These are phyloP conservation scores for Hyles lineata DNA, from an alignment of 2,888 invertebrate species.

Conservation along the genomic window DNA sequence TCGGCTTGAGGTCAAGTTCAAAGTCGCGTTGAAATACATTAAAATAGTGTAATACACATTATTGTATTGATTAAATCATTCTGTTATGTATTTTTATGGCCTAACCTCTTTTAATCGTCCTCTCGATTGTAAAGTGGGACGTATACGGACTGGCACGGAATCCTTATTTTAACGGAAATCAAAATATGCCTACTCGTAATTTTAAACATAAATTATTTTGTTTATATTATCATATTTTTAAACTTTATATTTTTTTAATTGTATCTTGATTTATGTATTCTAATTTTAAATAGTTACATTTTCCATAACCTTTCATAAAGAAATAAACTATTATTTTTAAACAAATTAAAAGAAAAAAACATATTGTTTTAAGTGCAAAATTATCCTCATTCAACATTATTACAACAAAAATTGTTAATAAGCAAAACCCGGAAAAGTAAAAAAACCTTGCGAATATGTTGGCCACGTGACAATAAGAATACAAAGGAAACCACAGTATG, in stretches of 20 bases:
- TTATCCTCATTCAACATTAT: neutral
- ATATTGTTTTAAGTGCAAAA: neutral
- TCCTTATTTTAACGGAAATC: too few species aligned
- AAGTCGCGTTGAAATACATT: neutral
- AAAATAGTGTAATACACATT: neutral
- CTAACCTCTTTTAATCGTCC: too few species aligned
- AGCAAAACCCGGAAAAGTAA: neutral
- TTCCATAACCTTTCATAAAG: too few species aligned
- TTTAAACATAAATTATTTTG: too few species aligned
- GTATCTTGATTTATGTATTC: too few species aligned
- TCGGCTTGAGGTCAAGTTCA: constrained; percentile 5
- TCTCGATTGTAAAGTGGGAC: too few species aligned
- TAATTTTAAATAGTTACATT: too few species aligned
- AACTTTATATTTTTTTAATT: too few species aligned
- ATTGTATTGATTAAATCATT: neutral
- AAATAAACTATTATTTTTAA: too few species aligned
- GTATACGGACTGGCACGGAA: too few species aligned
- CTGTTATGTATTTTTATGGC: neutral
- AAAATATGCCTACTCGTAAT: too few species aligned
- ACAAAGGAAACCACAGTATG: neutral
- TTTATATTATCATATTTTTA: too few species aligned
- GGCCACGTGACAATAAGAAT: neutral
- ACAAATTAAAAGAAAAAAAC: neutral
- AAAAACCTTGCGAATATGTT: neutral
- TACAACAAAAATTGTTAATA: neutral